Conservation (phyloP, 2,888 invertebrate genomes). For the Pandemis corylana region DNA sequence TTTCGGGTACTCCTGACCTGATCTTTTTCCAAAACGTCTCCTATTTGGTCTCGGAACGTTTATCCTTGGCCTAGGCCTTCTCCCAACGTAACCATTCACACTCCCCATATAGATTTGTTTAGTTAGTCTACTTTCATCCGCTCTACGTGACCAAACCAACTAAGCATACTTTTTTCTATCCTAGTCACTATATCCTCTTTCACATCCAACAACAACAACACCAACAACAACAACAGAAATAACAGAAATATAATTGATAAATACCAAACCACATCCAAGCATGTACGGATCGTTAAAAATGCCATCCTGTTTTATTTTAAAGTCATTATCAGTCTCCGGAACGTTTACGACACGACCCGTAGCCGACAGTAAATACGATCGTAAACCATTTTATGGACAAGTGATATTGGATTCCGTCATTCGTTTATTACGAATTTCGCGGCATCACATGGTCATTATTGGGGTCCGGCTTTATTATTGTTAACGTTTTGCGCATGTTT, state of each 20-base stretch:
- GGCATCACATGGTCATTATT: conserved; percentile 40
- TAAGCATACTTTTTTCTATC: no score
- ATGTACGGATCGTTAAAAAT: conserved; percentile 4
- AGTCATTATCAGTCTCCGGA: conserved; percentile 48
- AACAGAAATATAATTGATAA: background rate
- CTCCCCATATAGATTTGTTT: no score
- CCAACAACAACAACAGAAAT: background rate
- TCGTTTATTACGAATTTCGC: conserved; percentile 38
- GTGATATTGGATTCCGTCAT: conserved; percentile 52
- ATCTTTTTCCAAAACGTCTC: no score
- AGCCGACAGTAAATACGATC: conserved; percentile 53
- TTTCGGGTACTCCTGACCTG: no score
- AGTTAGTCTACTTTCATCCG: no score
- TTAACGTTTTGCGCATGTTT: conserved; percentile 18
- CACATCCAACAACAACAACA: no score
- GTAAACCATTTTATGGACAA: conserved; percentile 56
- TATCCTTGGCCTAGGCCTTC: no score
- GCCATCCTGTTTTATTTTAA: conserved; percentile 49
- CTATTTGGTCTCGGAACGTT: no score
- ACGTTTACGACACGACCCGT: conserved; percentile 56
- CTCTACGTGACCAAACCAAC: no score
- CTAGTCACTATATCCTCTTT: no score
- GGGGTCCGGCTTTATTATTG: conserved; percentile 30
- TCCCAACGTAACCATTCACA: no score
- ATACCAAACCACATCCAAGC: background rate